Conservation (phyloP, 2,888 invertebrate genomes). For the Calameuta filiformis region DNA sequence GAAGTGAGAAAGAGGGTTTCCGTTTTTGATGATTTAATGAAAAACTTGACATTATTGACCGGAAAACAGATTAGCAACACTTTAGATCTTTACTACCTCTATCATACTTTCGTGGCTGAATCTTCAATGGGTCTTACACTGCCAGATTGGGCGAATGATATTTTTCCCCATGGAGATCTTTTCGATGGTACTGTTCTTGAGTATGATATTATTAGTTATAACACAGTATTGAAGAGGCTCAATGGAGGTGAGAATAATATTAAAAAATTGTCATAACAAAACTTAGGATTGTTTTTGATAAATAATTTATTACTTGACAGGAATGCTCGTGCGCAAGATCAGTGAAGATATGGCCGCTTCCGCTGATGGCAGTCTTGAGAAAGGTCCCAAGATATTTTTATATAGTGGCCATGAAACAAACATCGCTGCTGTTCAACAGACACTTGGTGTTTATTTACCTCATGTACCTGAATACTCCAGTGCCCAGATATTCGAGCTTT, state of each 20-base stretch:
- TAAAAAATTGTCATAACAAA: not conserved
- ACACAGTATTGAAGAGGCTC: slow-evolving; percentile 66
- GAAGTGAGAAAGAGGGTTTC: slow-evolving; percentile 23
- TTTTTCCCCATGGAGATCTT: slow-evolving; percentile 68
- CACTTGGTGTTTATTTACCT: slow-evolving; percentile 69
- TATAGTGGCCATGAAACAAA: slow-evolving; percentile 76
- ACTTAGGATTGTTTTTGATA: not conserved
- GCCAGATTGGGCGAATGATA: slow-evolving; percentile 70
- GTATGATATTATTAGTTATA: slow-evolving; percentile 70
- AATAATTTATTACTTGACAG: slow-evolving; percentile 50
- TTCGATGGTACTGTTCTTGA: slow-evolving; percentile 68
- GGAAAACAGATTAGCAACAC: slow-evolving; percentile 28
- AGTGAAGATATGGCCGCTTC: slow-evolving; percentile 65
- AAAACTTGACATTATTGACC: slow-evolving; percentile 31
- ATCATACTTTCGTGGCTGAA: slow-evolving; percentile 59
- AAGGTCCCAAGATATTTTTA: slow-evolving; percentile 66
- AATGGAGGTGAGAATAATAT: slow-evolving; percentile 67
- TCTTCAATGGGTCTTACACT: slow-evolving; percentile 68
- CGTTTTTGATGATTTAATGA: slow-evolving; percentile 29
- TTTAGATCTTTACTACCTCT: slow-evolving; percentile 35
- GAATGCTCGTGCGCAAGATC: slow-evolving; percentile 68
- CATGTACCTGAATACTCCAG: slow-evolving; percentile 72
- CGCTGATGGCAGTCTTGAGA: slow-evolving; percentile 49
- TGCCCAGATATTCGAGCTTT: slow-evolving; percentile 70
- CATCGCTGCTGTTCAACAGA: slow-evolving; percentile 71